phyloP scores from a whole-genome alignment of 2,888 invertebrate genomes.

The Meandrusa payeni region DNA sequence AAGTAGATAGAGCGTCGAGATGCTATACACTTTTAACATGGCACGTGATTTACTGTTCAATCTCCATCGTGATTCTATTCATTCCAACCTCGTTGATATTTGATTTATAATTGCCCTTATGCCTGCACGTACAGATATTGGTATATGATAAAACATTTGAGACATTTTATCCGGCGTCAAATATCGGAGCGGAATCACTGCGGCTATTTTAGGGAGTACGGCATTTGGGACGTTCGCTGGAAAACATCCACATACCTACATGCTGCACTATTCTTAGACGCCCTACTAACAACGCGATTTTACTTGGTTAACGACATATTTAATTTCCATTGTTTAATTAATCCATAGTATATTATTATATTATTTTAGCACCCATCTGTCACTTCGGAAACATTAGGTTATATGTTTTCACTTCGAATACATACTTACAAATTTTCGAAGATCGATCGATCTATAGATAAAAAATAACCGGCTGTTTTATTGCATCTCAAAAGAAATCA shows the following conservation, averaged over 20 bases:
- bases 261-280: conserved; percentile 62
- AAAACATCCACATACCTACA: conserved; percentile 67
- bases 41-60: conserved; percentile 23
- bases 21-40: conserved; percentile 25
- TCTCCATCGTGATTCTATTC: conserved; percentile 6
- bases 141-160: conserved; percentile 6
- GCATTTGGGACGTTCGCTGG: conserved; percentile 73
- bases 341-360: too few species aligned
- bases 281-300: conserved; percentile 57
- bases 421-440: too few species aligned
- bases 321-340: too few species aligned
- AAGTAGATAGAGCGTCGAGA: conserved; percentile 22
- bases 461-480: conserved; percentile 26
- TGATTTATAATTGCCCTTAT: background rate
- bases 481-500: conserved; percentile 39
- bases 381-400: too few species aligned
- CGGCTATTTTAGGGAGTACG: conserved; percentile 69
- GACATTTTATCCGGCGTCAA: conserved; percentile 42
- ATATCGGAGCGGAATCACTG: conserved; percentile 49
- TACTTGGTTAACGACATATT: conserved; percentile 44
- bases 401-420: too few species aligned
- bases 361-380: too few species aligned
- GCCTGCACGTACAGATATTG: too few species aligned
- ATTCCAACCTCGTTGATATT: conserved; percentile 9
- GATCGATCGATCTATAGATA: too few species aligned